Conservation (phyloP, 2,113 vertebrate species). For the Arvicanthis niloticus region DNA sequence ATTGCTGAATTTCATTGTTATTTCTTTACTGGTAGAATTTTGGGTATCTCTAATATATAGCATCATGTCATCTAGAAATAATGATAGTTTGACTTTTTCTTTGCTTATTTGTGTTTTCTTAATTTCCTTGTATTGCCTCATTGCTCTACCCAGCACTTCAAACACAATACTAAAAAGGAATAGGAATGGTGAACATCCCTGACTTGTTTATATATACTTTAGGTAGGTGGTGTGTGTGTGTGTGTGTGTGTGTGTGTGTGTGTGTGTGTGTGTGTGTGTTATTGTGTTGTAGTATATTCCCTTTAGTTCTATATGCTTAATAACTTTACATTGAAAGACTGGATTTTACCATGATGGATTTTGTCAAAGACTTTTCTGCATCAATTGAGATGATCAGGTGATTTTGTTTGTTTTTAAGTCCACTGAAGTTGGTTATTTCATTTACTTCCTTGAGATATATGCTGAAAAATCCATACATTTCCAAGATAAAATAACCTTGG, state of each 20-base stretch:
- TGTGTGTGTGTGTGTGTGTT: neutral
- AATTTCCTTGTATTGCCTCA: neutral
- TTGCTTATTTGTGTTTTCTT: neutral
- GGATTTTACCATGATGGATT: neutral
- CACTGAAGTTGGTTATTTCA: neutral
- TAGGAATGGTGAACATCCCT: neutral
- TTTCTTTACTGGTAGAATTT: neutral
- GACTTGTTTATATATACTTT: neutral
- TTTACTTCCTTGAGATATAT: neutral
- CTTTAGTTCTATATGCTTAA: neutral
- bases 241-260: neutral
- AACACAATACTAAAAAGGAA: neutral
- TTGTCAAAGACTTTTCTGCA: neutral
- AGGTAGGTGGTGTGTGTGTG: neutral
- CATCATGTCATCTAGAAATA: neutral
- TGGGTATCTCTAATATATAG: neutral
- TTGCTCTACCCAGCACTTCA: neutral
- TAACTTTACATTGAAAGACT: neutral
- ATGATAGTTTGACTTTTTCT: neutral
- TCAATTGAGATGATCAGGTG: neutral
- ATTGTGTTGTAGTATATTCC: neutral
- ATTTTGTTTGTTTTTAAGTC: neutral
- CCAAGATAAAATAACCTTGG: neutral
- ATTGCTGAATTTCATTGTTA: neutral
- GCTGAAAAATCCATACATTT: neutral